Conservation (phyloP, 2,113 vertebrate genomes). For the Proteles cristata region DNA sequence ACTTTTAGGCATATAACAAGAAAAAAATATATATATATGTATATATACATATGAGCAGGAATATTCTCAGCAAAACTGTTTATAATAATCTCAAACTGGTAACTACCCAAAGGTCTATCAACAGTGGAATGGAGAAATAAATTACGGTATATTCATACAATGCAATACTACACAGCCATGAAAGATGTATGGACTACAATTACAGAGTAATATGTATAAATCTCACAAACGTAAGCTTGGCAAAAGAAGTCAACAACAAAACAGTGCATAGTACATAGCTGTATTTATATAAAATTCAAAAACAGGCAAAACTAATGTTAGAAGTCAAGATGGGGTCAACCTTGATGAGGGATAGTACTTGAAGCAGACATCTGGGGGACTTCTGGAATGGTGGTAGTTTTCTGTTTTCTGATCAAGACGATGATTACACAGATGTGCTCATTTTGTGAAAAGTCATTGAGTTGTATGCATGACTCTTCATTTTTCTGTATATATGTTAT, state of each 20-base stretch:
- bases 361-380: not conserved
- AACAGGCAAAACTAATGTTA: not conserved
- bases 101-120: not conserved
- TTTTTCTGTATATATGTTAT: constrained; percentile 22
- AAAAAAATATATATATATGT: not conserved
- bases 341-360: not conserved
- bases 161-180: not conserved
- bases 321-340: not conserved
- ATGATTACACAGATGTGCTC: not conserved
- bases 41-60: not conserved
- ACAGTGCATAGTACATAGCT: not conserved
- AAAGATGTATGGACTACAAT: not conserved
- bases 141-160: not conserved
- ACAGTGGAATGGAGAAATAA: not conserved
- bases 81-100: not conserved
- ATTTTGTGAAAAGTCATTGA: constrained; percentile 28
- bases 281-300: constrained; percentile 25
- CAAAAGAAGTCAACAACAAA: constrained; percentile 1
- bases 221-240: not conserved
- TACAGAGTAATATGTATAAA: not conserved
- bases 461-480: not conserved
- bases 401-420: not conserved
- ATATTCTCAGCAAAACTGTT: not conserved
- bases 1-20: not conserved
- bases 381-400: not conserved